A percentile compares a stretch with the other conserved stretches of the same genome.
Evolutionary conservation across 35 echinoderm and acorn worm species (phyloP).

Genomic region (Nesometra sesokonis): DNA sequence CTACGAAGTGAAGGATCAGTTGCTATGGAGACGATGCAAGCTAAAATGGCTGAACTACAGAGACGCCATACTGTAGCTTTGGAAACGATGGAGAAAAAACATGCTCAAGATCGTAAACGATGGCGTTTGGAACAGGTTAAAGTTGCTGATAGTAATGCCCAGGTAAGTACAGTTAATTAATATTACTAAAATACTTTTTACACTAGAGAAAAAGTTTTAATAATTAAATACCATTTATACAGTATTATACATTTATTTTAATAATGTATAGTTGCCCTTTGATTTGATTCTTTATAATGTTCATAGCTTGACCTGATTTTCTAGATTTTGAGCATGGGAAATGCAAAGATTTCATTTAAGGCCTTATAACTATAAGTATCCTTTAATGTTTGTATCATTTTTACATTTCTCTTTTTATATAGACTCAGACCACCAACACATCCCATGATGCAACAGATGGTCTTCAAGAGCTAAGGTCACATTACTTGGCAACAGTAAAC

Average conservation of each 20-base stretch:
- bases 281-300: too few relatives aligned
- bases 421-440: background rate
- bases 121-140: background rate
- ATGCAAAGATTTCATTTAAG: too few relatives aligned
- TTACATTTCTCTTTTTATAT: constrained; percentile 6
- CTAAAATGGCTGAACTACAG: constrained; percentile 21
- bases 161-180: background rate
- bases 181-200: too few relatives aligned
- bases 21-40: constrained; percentile 26
- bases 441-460: background rate
- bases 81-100: background rate
- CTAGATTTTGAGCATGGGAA: too few relatives aligned
- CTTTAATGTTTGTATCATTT: too few relatives aligned
- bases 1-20: constrained; percentile 1
- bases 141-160: background rate
- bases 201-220: too few relatives aligned
- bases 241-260: too few relatives aligned
- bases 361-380: too few relatives aligned
- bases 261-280: too few relatives aligned
- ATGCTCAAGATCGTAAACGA: background rate
- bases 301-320: too few relatives aligned
- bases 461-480: constrained; percentile 28
- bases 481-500: constrained; percentile 41
- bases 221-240: too few relatives aligned
- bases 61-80: constrained; percentile 6